Base-by-base conservation (phyloP, 2,888 invertebrate species). In the Theretra japonica region DNA sequence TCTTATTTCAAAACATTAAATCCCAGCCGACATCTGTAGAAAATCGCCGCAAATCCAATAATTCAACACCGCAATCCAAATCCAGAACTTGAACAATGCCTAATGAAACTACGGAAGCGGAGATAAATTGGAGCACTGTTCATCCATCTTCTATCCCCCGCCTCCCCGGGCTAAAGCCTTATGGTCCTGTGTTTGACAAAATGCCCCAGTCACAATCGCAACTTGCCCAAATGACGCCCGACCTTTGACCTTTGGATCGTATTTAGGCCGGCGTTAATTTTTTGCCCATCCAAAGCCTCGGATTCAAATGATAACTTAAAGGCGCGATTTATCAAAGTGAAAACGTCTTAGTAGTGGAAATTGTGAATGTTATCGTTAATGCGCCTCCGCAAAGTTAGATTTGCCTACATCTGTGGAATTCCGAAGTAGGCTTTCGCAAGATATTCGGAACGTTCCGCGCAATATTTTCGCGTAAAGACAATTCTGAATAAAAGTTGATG, bases 151-250 rank as follows among this genome's bases (percentile, higher is more conserved):
- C 65, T 65, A 48, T 65, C 65, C 76, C 70, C 69, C 78, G 80
- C 79, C 80, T 77, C 80, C 80, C 76, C 75, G 73, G 82, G 79
- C 81, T 53, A n/a, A 53, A n/a, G 19, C 41, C 76, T 79, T 80
- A 76, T 78, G 77, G 79, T 78, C 76, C 82, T 82, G 83, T 81
- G 79, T 82, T 84, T 85, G 83, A 82, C 83, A 83, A 84, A 85
- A 82, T 78, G 79, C 77, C 82, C 79, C 70, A 80, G 77, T 80
- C 79, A 79, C 76, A 78, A 70, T 70, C 73, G 68, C 70, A 68
- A 65, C 56, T 62, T 65, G 70, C 65, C 72, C 72, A 70, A 72
- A 74, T 60, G 70, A 59, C 48, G 69, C 74, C 65, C 71, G 72
- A 75, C 73, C 70, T 75, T 76, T 76, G 73, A 73, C 72, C 76